Conservation (phyloP, 2,113 vertebrate genomes). For the Turnix velox region DNA sequence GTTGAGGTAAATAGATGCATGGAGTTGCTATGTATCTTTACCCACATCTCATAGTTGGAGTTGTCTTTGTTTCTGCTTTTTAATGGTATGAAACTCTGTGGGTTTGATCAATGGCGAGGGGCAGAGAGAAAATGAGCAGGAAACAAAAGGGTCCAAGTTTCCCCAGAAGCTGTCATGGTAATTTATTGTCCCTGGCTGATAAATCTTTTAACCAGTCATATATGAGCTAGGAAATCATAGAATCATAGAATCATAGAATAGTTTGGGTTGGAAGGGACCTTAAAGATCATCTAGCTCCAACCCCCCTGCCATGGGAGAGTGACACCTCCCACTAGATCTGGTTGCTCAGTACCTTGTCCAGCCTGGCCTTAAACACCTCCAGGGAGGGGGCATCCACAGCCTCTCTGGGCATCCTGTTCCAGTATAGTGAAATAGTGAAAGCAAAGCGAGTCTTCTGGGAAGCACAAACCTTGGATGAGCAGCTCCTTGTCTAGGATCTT, state of each 20-base stretch:
- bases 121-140: constrained; percentile 30
- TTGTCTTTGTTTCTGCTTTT: constrained; percentile 57
- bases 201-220: constrained; percentile 47
- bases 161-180: constrained; percentile 42
- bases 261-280: too few species aligned
- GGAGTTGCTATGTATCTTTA: constrained; percentile 25
- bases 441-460: background rate
- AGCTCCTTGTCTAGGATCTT: background rate
- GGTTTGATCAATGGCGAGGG: constrained; percentile 37
- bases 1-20: background rate
- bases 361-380: too few species aligned
- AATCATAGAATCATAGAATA: too few species aligned
- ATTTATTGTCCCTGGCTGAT: constrained; percentile 39
- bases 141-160: background rate
- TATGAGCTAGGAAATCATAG: constrained; percentile 4
- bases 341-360: too few species aligned
- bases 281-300: too few species aligned
- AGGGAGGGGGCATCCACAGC: too few species aligned
- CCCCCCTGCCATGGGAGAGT: too few species aligned
- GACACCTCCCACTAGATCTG: too few species aligned
- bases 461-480: background rate
- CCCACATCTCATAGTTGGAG: constrained; percentile 25
- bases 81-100: constrained; percentile 24
- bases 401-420: too few species aligned
- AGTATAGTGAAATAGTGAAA: too few species aligned